Evolutionary conservation across 2,113 vertebrate species (phyloP).

Genomic region (Cyphomyrus discorhynchus): DNA sequence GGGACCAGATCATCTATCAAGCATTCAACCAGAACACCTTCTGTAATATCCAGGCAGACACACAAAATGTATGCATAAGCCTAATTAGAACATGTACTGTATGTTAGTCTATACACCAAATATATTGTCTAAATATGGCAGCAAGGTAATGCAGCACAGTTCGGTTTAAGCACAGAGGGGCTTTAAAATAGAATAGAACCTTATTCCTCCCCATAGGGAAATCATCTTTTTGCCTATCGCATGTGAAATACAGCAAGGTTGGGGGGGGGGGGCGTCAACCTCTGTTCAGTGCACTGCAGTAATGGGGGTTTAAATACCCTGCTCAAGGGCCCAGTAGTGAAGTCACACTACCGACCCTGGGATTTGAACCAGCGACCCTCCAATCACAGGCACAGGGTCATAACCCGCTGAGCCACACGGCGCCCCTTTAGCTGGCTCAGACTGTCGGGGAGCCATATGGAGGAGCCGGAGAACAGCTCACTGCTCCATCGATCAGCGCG

Average conservation of each 20-base stretch:
- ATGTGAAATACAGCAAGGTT: too few species aligned
- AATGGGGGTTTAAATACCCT: too few species aligned
- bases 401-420: background rate
- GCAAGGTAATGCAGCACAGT: background rate
- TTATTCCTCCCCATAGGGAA: too few species aligned
- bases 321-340: background rate
- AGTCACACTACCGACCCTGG: background rate
- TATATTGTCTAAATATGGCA: background rate
- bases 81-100: background rate
- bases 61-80: background rate
- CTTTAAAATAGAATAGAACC: background rate
- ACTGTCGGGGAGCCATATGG: background rate
- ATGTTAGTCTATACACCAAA: background rate
- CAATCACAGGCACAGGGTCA: background rate
- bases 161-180: background rate
- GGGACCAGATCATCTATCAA: background rate
- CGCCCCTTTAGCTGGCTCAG: background rate
- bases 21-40: background rate
- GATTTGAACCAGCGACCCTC: background rate
- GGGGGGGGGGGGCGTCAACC: too few species aligned
- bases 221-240: too few species aligned
- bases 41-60: background rate
- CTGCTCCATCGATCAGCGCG: slow-evolving; percentile 59
- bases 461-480: slow-evolving; percentile 32
- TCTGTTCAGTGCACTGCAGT: too few species aligned